Evolutionary conservation across 2,888 invertebrate genomes (phyloP), one percentile per base, ranked within the genome.

Genomic region (Gymnocheta viridis): DNA sequence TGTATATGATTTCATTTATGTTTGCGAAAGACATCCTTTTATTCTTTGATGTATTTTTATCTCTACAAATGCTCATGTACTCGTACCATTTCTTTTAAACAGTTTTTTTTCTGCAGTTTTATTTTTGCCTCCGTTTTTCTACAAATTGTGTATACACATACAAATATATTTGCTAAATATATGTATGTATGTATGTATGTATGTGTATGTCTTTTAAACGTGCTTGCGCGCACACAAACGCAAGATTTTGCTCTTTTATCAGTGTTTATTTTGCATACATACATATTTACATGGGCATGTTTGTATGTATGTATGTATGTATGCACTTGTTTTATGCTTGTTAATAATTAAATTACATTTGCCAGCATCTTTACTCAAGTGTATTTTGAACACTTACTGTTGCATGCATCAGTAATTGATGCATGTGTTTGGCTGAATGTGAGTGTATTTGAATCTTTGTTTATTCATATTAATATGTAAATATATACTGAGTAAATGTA

Each of bases 321-420:
- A 17, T 38, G 1, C 38, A 2, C n/a, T 83, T 76, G 76, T 79
- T 76, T 83, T 76, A 80, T 76, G 80, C 58, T 80, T 83, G 83
- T 83, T 77, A 83, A 83, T 83, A 83, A 83, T 83, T 83, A 83
- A 83, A 83, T 83, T 76, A 80, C 83, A 80, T 83, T 83, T 83
- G 66, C 76, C 72, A 80, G 58, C 76, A 76, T 70, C 82, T 82
- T 70, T 47, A 76, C 44, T 76, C 54, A 27, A 76, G 62, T 69
- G 60, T 62, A 76, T 82, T 82, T 62, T 76, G 74, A 76, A 69
- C 62, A 70, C 69, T 76, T 69, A 69, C 76, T 80, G 72, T 77
- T 80, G 70, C 83, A 79, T 83, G 76, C 83, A 58, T 76, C 58
- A 83, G 17, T 79, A 56, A 80, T 74, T 69, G 56, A 69, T 70